Conservation (phyloP, 2,113 vertebrate species). For the Tor tambroides region DNA sequence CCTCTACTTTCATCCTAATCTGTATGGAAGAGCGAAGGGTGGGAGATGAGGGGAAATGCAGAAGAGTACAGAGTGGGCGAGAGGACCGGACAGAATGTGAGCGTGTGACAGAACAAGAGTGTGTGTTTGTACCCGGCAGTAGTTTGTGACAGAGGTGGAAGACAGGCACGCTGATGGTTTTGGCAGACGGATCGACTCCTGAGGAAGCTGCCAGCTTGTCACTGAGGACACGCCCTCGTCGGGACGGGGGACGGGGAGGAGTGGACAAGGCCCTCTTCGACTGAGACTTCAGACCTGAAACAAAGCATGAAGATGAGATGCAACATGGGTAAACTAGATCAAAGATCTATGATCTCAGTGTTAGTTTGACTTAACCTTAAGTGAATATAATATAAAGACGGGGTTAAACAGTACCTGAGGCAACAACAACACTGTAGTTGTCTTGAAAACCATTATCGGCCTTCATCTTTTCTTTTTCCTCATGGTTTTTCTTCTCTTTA, state of each 20-base stretch:
- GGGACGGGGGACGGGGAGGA: conserved; percentile 93
- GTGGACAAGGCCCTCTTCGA: conserved; percentile 95
- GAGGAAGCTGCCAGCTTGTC: conserved; percentile 90
- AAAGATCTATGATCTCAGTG: background rate
- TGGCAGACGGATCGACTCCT: conserved; percentile 86
- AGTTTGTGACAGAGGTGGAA: conserved; percentile 98
- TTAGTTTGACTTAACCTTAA: background rate
- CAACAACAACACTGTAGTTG: conserved; percentile 98
- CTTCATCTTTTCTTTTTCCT: conserved; percentile 99
- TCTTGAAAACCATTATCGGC: conserved; percentile 98
- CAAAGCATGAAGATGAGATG: background rate
- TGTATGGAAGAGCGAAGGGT: background rate
- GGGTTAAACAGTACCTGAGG: conserved; percentile 83
- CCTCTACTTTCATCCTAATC: conserved; percentile 11
- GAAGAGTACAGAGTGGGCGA: conserved; percentile 3
- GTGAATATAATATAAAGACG: background rate
- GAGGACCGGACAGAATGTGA: background rate
- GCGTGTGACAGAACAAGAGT: conserved; percentile 6
- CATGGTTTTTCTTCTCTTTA: conserved; percentile 99
- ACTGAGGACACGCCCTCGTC: conserved; percentile 89
- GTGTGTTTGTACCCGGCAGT: conserved; percentile 75
- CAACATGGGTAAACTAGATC: background rate
- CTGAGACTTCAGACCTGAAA: conserved; percentile 92
- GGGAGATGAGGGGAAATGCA: background rate
- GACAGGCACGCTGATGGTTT: conserved; percentile 96